Evolutionary conservation across 1,140 invertebrate species (phyloP), one percentile per base, ranked within the genome.

Genomic region (Episyrphus balteatus): DNA sequence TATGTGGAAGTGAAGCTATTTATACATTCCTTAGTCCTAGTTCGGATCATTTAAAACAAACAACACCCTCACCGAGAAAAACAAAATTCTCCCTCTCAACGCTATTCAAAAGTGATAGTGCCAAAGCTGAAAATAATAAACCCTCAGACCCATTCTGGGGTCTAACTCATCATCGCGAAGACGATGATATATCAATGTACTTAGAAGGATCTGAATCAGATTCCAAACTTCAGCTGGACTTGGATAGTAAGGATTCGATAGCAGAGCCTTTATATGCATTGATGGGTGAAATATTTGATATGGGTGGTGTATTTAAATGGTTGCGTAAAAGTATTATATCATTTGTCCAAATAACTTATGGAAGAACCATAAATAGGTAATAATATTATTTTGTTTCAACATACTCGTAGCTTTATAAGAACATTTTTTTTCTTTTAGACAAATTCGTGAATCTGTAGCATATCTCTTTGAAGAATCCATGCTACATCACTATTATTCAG

Each of bases 311-410:
- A 21, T 90, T 91, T 66, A 83, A 85, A 43, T 91, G 87, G 81
- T 71, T 94, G 12, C 70, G 90, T 51, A 83, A 84, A 57, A 91
- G 86, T 21, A 73, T 94, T 5, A 92, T 95, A 50, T 84, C 83
- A 9, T 93, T 93, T 70, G 89, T 94, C 8, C 90, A 95, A 69
- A 84, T 92, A 40, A 89, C 87, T 0, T 94, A 90, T 69, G 89
- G 89, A 8, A 74, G 87, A 49, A 92, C 88, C 18, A 93, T 94
- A 40, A 93, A 92, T 64, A 83, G 84, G 77, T 86, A 61, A 52
- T 2, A 19, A 33, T 12, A 34, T 37, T 44, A 26, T 48, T 37
- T 17, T 14, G 6, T n/a, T 37, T 5, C 3, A 37, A 5, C 15
- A 5, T 42, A 5, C 6, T 17, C 6, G 40, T 42, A 42, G 3